These are phyloP conservation scores for Schmidtea mediterranea DNA, from an alignment of 1,140 invertebrate species.

Conservation along the genomic window DNA sequence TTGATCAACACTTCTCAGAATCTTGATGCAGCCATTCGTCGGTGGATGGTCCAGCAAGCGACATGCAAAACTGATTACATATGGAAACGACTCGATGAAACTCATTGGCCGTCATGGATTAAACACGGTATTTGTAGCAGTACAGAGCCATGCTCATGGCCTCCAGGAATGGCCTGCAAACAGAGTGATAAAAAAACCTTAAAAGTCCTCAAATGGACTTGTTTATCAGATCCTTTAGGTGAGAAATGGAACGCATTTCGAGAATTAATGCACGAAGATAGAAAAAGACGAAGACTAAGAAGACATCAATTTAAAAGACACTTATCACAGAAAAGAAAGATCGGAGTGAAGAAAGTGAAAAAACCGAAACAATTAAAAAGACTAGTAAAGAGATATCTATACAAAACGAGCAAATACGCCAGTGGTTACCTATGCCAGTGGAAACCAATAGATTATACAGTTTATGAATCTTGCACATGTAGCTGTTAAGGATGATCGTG, in stretches of 20 bases:
- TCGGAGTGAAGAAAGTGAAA: too few species aligned
- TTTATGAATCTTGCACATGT: background rate
- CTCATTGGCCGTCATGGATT: slow-evolving; percentile 25
- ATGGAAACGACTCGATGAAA: slow-evolving; percentile 21
- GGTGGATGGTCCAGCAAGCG: slow-evolving; percentile 9
- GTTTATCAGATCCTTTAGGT: slow-evolving; percentile 8
- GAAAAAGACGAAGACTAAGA: too few species aligned
- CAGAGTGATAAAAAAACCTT: slow-evolving; percentile 15
- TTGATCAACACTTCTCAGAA: too few species aligned
- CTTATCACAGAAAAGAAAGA: too few species aligned
- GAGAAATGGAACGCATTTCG: too few species aligned
- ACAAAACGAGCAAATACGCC: background rate
- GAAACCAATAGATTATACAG: background rate
- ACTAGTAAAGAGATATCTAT: too few species aligned
- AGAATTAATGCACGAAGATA: too few species aligned
- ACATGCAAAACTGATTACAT: slow-evolving; percentile 19
- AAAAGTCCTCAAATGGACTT: slow-evolving; percentile 26
- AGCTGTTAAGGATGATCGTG: background rate
- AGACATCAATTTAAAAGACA: too few species aligned
- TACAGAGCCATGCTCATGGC: slow-evolving; percentile 19
- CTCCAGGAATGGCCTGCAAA: slow-evolving; percentile 23
- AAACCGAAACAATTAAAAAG: too few species aligned
- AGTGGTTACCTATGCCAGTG: background rate
- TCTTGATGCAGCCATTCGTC: too few species aligned
- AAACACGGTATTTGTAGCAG: slow-evolving; percentile 15